Evolutionary conservation across 2,888 invertebrate genomes (phyloP), one percentile per base, ranked within the genome.

Genomic region (Dastarcus helophoroides): DNA sequence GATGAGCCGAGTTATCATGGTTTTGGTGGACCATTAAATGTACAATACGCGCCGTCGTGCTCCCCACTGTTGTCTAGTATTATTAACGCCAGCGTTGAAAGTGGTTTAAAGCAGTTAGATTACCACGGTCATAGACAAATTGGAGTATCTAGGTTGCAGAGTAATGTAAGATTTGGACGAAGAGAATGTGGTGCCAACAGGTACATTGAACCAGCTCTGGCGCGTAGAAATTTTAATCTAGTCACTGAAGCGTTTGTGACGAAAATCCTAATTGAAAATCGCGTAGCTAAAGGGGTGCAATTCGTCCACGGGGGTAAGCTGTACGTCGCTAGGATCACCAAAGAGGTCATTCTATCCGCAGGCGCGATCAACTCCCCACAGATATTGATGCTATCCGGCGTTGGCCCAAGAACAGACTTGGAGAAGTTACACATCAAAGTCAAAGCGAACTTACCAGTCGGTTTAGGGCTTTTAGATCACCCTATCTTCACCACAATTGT

Each of bases 11-110:
- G 58, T 0, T 80, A 79, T 44, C 81, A 79, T 43, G 69, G 72
- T 1, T 67, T 62, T 3, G 80, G 79, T 3, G 83, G 82, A 0
- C 73, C 72, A 33, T 48, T 82, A 8, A 81, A 80, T 0, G 54
- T 82, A 0, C 79, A 81, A 57, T 80, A 81, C 50, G 72, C 81
- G 0, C 79, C 80, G 0, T 81, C 81, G 79, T 71, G 73, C 38
- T 76, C 80, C 1, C 81, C 81, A 0, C 50, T 82, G 28, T 79
- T 76, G 0, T 74, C 79, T 0, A 9, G 6, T 6, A 7, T 79
- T 46, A 55, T 81, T 2, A 58, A 70, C 39, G 72, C 73, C 1
- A 74, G 72, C 1, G 51, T 62, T 35, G 67, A 75, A 47, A 51
- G 72, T 33, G 79, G 79, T 0, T 64, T 69, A 25, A 66, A 70